These are phyloP conservation scores for Rhynchotus rufescens DNA, from an alignment of 2,797 vertebrate species.

Conservation along the genomic window DNA sequence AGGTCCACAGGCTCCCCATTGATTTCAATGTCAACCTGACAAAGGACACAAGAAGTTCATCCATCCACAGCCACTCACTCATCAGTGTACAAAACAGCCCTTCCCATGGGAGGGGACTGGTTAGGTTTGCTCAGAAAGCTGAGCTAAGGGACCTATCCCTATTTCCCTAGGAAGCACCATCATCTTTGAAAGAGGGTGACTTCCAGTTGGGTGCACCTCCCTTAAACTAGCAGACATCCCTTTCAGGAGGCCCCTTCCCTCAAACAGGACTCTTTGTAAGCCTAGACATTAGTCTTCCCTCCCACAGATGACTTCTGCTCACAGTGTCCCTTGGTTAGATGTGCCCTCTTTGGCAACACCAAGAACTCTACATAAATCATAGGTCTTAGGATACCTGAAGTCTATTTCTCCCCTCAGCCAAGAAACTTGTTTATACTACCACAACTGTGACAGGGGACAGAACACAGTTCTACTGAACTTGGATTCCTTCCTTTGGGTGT, in stretches of 20 bases:
- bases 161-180: not conserved
- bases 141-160: not conserved
- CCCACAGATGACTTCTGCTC: not conserved
- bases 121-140: not conserved
- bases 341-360: not conserved
- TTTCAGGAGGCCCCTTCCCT: not conserved
- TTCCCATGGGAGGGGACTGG: not conserved
- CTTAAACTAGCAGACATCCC: not conserved
- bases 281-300: not conserved
- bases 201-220: not conserved
- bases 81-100: not conserved
- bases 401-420: rapidly evolving
- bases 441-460: no score
- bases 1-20: constrained; percentile 92
- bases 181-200: not conserved
- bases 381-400: not conserved
- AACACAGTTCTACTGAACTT: not conserved
- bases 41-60: not conserved
- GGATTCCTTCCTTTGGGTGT: not conserved
- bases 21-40: constrained; percentile 95
- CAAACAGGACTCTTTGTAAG: not conserved
- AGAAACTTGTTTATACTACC: not conserved
- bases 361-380: not conserved
- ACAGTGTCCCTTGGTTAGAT: not conserved
- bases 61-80: not conserved